Evolutionary conservation across 2,113 vertebrate genomes (phyloP), one percentile per base, ranked within the genome.

Genomic region (Clarias magur): DNA sequence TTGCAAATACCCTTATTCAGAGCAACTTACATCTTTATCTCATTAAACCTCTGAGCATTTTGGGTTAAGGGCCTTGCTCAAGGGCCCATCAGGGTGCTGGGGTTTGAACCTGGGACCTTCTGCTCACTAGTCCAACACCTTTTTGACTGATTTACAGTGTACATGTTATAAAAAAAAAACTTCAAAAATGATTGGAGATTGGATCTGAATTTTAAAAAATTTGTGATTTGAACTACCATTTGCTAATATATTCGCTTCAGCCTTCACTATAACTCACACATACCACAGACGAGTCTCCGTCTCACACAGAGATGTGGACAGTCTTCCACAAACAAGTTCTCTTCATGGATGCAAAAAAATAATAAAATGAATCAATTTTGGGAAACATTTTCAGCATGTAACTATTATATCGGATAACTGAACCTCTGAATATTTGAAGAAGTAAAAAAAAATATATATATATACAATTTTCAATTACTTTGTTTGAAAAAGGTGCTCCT

Each of bases 261-360:
- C 68, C 23, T 38, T 73, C 21, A 73, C 56, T 73, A 57, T 30
- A 59, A 59, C 10, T 42, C 17, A 63, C 30, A 90, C 82, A 83
- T 3, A n/a, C 42, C 56, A 27, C 85, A 67, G n/a, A 62, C 75
- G 38, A 21, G 59, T 11, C 90, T 88, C 80, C 89, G 83, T 92
- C 88, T 92, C 85, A 85, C 91, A 91, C 89, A 90, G 54, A 78
- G 76, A 75, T 88, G 67, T 48, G 83, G 89, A 90, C 63, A 23
- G 85, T 86, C 87, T 85, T 91, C 88, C 80, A 90, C 73, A 70
- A 84, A 75, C 76, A 63, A 88, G 88, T 68, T 85, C 73, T 67
- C 84, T 63, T 63, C 25, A 3, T 67, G 84, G 84, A 85, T 85
- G 75, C 84, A 80, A n/a, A 10, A 60, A 62, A 76, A 89, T 91